Percentiles rank a stretch among this genome's conserved stretches.
phyloP scores from a whole-genome alignment of 2,888 invertebrate species.

The Pedicia rivosa region DNA sequence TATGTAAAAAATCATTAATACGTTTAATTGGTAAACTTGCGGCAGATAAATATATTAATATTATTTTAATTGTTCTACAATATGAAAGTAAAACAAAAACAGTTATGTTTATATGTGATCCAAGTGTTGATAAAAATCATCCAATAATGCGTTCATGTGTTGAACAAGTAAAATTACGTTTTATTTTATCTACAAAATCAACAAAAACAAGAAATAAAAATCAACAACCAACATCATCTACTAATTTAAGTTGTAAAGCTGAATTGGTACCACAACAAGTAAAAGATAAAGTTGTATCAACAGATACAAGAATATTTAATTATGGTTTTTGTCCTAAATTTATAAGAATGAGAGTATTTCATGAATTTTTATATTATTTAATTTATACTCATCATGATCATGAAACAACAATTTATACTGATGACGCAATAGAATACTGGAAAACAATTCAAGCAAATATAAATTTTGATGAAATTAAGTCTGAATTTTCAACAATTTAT shows the following conservation, averaged over 20 bases:
- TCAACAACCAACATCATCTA: neutral
- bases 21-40: constrained; percentile 41
- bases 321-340: constrained; percentile 36
- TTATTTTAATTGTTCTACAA: constrained; percentile 19
- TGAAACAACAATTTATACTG: constrained; percentile 12
- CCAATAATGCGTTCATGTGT: constrained; percentile 37
- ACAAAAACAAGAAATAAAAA: constrained; percentile 12
- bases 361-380: constrained; percentile 54
- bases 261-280: neutral
- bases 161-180: constrained; percentile 44
- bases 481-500: constrained; percentile 34
- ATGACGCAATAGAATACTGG: constrained; percentile 18
- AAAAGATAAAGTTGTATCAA: neutral
- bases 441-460: constrained; percentile 22
- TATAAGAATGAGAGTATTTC: constrained; percentile 44
- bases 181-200: constrained; percentile 26
- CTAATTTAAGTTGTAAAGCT: no score
- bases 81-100: constrained; percentile 30
- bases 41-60: constrained; percentile 12
- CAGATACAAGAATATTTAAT: no score
- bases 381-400: constrained; percentile 38
- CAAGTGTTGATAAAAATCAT: constrained; percentile 31
- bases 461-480: constrained; percentile 24
- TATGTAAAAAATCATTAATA: constrained; percentile 38
- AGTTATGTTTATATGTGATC: constrained; percentile 38